phyloP scores from a whole-genome alignment of 2,888 invertebrate species.

The Celastrina argiolus region DNA sequence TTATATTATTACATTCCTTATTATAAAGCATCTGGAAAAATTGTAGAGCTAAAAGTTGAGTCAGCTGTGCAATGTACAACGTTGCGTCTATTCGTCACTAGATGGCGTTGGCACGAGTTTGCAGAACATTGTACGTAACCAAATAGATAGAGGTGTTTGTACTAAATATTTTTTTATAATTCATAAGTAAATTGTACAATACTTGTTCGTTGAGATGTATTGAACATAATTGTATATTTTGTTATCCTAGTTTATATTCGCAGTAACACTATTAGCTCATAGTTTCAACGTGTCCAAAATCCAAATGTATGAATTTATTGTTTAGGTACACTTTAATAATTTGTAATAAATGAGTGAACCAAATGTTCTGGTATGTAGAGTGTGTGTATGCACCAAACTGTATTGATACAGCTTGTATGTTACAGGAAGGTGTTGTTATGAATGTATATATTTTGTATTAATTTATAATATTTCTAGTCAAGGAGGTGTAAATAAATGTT shows the following conservation, averaged over 20 bases:
- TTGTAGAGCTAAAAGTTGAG: not conserved
- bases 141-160: no score
- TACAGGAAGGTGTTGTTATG: not conserved
- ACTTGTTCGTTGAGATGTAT: not conserved
- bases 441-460: slow-evolving; percentile 16
- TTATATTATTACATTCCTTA: slow-evolving; percentile 5
- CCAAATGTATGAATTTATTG: not conserved
- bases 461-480: slow-evolving; percentile 21
- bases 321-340: not conserved
- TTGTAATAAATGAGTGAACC: not conserved
- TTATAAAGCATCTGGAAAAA: not conserved
- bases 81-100: not conserved
- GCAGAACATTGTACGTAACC: not conserved
- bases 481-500: slow-evolving; percentile 19
- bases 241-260: not conserved
- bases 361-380: not conserved
- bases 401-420: not conserved
- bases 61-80: not conserved
- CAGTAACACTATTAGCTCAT: not conserved
- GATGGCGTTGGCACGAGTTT: not conserved
- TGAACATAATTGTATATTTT: not conserved
- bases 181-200: not conserved
- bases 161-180: no score
- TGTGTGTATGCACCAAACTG: not conserved
- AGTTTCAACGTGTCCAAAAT: not conserved